Evolutionary conservation across 2,113 vertebrate species (phyloP).

Genomic region (Cottus gobio): DNA sequence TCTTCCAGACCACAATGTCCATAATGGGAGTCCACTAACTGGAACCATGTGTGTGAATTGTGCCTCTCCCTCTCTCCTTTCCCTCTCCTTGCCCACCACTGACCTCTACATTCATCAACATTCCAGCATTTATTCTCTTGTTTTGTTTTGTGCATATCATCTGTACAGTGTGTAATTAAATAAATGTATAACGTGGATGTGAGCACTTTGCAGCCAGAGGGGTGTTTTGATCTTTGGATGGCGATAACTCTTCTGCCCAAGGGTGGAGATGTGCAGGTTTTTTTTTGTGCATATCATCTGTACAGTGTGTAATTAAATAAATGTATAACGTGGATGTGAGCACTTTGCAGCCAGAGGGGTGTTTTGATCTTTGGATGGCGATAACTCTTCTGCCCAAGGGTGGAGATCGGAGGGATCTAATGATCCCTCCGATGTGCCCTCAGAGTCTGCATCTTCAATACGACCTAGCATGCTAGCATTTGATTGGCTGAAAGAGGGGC

Average conservation of each 20-base stretch:
- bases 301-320: constrained; percentile 50
- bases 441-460: neutral
- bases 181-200: constrained; percentile 48
- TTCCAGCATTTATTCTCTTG: constrained; percentile 36
- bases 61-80: constrained; percentile 29
- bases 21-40: constrained; percentile 74
- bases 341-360: neutral
- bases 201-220: neutral
- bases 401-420: no score
- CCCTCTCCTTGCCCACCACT: constrained; percentile 35
- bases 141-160: constrained; percentile 41
- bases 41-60: constrained; percentile 75
- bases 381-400: neutral
- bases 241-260: neutral
- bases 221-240: neutral
- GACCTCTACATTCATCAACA: constrained; percentile 44
- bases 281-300: constrained; percentile 44
- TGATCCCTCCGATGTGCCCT: neutral
- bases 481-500: neutral
- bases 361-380: neutral
- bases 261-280: neutral
- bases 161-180: constrained; percentile 41
- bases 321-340: constrained; percentile 34
- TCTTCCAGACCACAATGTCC: constrained; percentile 69
- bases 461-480: neutral